Evolutionary conservation across 2,888 invertebrate genomes (phyloP), one percentile per base, ranked within the genome.

Genomic region (Buathra laborator): DNA sequence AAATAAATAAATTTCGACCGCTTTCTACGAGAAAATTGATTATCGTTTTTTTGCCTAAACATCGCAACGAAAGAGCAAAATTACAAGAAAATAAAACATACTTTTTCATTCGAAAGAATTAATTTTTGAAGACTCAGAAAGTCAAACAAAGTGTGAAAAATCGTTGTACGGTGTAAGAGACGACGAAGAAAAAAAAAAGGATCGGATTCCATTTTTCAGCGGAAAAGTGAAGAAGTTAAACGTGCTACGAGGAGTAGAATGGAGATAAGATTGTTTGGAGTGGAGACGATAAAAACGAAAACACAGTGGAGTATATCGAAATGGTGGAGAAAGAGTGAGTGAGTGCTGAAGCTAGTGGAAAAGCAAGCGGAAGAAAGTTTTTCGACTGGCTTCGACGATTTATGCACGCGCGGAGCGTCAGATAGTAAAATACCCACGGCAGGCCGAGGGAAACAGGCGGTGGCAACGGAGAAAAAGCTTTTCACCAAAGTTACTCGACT

Each of bases 401-500:
- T 85, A 85, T 85, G 82, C 82, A 75, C 76, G 85, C 84, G 59
- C 66, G 48, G 78, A 82, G 79, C 82, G 82, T 70, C 75, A 75
- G 81, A 81, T 79, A 75, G 79, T 85, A 76, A 85, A 82, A 85
- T 82, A 82, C 75, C 75, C 71, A 81, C 70, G 53, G 66, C 75
- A 82, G 76, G 44, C 51, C 51, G 48, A 56, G 51, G 44, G 62
- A 46, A 77, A 77, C 77, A 77, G 77, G 66, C 56, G 44, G 46
- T 67, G 77, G 81, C 51, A 80, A 64, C 75, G 53, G 75, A 75
- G 79, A 81, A 85, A 82, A 85, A 79, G 82, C 79, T 85, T 85
- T 85, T 85, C 75, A 82, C 85, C 75, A 79, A 85, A 85, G 85
- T 82, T 85, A 82, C 85, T 82, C 79, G 85, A 85, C 78, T 85